These are phyloP conservation scores for Chloroceryle amazona DNA, from an alignment of 2,797 vertebrate species.

Conservation along the genomic window DNA sequence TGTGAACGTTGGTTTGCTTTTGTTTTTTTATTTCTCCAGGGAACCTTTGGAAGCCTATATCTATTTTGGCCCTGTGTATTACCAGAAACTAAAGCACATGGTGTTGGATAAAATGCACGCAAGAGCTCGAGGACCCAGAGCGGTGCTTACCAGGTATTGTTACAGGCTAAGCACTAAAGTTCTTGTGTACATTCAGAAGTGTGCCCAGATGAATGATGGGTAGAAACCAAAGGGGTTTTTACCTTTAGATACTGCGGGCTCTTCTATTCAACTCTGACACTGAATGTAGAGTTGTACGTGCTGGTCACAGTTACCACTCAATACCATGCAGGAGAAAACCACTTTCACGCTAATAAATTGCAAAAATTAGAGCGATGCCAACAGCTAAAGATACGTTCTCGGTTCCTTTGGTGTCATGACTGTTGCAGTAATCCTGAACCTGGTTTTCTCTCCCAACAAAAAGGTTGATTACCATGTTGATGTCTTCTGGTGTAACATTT, in stretches of 20 bases:
- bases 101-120: constrained; percentile 99
- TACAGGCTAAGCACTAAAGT: not conserved
- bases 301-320: not conserved
- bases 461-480: not conserved
- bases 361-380: not conserved
- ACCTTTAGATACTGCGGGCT: not conserved
- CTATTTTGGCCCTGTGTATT: constrained; percentile 98
- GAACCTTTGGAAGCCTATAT: constrained; percentile 98
- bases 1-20: not conserved
- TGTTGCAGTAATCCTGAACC: not conserved
- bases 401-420: not conserved
- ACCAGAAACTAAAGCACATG: constrained; percentile 99
- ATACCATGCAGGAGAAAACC: not conserved
- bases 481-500: not conserved
- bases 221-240: not conserved
- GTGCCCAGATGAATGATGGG: not conserved
- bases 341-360: not conserved
- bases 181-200: not conserved
- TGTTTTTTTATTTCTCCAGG: constrained; percentile 75
- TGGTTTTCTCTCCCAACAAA: not conserved
- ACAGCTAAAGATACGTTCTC: not conserved
- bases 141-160: constrained; percentile 94
- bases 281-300: not conserved
- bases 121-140: constrained; percentile 94
- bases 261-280: not conserved